These are phyloP conservation scores for Zaprionus ornatus DNA, from an alignment of 1,140 invertebrate species.

Conservation along the genomic window DNA sequence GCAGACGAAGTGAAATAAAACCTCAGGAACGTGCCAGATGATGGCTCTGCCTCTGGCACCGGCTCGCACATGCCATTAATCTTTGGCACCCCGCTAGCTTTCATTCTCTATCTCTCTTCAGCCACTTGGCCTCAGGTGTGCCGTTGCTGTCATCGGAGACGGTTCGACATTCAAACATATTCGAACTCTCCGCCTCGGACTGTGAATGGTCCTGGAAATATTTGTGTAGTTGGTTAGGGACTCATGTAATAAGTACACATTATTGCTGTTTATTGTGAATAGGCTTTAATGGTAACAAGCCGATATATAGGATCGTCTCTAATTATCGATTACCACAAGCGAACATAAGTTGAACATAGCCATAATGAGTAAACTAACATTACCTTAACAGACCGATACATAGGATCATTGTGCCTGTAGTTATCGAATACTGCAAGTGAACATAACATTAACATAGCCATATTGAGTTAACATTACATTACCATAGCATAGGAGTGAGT, in stretches of 20 bases:
- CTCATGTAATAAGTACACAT: neutral
- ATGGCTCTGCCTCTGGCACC: neutral
- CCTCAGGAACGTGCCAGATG: constrained; percentile 20
- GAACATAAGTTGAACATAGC: neutral
- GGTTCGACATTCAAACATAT: constrained; percentile 13
- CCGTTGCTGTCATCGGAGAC: neutral
- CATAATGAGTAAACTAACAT: neutral
- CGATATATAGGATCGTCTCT: no score
- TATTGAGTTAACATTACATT: neutral
- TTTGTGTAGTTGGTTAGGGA: neutral
- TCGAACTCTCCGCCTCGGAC: neutral
- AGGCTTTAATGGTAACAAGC: neutral
- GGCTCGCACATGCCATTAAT: constrained; percentile 30
- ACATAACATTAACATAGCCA: neutral
- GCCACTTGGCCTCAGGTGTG: constrained; percentile 12
- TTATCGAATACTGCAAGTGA: no score
- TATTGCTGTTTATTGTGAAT: neutral
- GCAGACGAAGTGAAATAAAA: constrained; percentile 31
- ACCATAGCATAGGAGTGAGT: neutral
- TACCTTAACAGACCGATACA: no score
- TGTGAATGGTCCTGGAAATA: no score
- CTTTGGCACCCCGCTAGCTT: constrained; percentile 11
- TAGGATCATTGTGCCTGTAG: no score
- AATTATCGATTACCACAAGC: no score
- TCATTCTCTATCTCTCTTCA: constrained; percentile 1